These are phyloP conservation scores for Mellivora capensis DNA, from an alignment of 2,113 vertebrate genomes.

Conservation along the genomic window DNA sequence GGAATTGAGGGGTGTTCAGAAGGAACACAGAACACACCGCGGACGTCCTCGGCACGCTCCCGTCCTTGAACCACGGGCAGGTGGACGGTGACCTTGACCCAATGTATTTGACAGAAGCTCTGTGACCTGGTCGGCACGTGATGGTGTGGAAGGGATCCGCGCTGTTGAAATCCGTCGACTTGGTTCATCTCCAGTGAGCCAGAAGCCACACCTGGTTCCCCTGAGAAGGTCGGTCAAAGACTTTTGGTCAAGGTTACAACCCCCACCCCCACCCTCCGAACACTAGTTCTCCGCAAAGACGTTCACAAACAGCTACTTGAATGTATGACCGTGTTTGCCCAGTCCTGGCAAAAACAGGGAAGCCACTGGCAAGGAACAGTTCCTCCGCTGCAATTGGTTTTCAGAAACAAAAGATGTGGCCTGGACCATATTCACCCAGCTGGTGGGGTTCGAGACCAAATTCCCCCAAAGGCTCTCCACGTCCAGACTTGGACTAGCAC, in stretches of 20 bases:
- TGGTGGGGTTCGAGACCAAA: not conserved
- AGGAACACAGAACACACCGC: accelerated
- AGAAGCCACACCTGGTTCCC: not conserved
- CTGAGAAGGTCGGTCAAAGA: not conserved
- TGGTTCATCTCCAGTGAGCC: not conserved
- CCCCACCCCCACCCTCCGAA: not conserved
- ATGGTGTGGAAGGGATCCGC: not conserved
- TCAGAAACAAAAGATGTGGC: not conserved
- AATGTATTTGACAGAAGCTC: not conserved
- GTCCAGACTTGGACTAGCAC: not conserved
- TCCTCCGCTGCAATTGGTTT: not conserved
- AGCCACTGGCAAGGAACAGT: not conserved
- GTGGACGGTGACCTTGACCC: not conserved
- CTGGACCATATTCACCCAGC: not conserved
- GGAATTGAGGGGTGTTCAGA: not conserved
- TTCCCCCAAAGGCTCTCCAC: not conserved
- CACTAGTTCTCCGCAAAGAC: not conserved
- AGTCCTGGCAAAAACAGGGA: not conserved
- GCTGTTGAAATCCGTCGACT: not conserved
- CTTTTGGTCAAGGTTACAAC: not conserved
- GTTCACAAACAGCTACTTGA: slow-evolving; percentile 26
- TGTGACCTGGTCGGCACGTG: not conserved
- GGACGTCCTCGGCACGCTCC: accelerated
- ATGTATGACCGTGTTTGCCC: not conserved
- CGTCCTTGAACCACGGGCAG: not conserved